phyloP scores from a whole-genome alignment of 2,888 invertebrate species.

The Branchipolynoe longqiensis region DNA sequence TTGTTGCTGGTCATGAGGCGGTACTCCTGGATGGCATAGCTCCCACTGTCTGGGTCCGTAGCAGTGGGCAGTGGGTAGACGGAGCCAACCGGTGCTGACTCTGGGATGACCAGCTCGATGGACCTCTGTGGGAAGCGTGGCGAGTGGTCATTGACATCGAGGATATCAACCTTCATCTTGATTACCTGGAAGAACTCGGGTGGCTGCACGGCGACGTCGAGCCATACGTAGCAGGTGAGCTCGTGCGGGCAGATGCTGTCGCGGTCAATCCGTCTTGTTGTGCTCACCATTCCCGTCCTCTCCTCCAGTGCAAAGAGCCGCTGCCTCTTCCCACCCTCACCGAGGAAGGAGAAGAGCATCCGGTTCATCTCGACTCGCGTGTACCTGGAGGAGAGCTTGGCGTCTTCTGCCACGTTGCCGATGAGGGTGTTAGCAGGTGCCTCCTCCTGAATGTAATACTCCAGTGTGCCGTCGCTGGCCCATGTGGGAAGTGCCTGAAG shows the following conservation, averaged over 20 bases:
- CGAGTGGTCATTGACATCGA: conserved; percentile 68
- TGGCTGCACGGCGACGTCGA: conserved; percentile 67
- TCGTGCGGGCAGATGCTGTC: conserved; percentile 66
- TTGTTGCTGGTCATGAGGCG: conserved; percentile 52
- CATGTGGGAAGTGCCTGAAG: background rate
- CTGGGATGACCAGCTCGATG: conserved; percentile 64
- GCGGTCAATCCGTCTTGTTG: conserved; percentile 65
- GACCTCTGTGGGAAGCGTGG: conserved; percentile 64
- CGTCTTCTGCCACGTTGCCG: conserved; percentile 81
- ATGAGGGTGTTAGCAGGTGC: conserved; percentile 71
- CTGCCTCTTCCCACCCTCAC: conserved; percentile 58
- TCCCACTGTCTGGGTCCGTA: conserved; percentile 64
- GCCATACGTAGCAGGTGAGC: conserved; percentile 62
- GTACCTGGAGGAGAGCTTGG: conserved; percentile 56
- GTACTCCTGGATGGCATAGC: conserved; percentile 63
- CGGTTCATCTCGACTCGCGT: conserved; percentile 19
- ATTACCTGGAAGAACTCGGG: conserved; percentile 63
- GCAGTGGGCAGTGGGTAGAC: conserved; percentile 65
- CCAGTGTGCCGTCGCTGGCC: conserved; percentile 28
- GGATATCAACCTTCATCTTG: conserved; percentile 65
- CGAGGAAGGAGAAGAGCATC: conserved; percentile 65
- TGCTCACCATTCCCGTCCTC: conserved; percentile 63
- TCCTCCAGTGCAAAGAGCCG: conserved; percentile 63
- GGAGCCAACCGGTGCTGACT: conserved; percentile 61
- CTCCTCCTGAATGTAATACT: conserved; percentile 75